Evolutionary conservation across 2,888 invertebrate species (phyloP).

Genomic region (Sepioteuthis lessoniana): DNA sequence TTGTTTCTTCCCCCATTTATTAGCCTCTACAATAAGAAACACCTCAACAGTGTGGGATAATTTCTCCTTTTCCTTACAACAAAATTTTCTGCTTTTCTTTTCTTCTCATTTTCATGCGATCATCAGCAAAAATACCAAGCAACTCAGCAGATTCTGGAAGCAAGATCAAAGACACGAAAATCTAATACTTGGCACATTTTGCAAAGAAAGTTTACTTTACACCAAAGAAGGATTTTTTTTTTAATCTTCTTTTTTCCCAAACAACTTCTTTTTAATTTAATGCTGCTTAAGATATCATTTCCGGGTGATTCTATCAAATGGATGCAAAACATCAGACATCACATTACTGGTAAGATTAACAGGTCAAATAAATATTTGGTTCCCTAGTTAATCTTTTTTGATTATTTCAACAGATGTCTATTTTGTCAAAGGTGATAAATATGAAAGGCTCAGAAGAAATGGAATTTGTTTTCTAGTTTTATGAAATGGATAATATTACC

Average conservation of each 20-base stretch:
- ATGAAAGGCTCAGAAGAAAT: no score
- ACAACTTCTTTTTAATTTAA: background rate
- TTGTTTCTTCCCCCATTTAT: background rate
- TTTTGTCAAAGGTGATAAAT: background rate
- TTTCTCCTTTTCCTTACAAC: background rate
- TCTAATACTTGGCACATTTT: conserved; percentile 33
- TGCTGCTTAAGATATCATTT: background rate
- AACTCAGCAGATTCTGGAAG: background rate
- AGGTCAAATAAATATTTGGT: background rate
- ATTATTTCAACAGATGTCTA: background rate
- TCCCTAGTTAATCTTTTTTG: background rate
- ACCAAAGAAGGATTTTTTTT: background rate
- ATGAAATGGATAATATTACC: no score
- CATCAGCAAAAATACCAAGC: background rate
- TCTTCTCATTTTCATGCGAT: background rate
- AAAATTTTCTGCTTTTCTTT: background rate
- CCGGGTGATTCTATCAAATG: background rate
- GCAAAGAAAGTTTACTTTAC: background rate
- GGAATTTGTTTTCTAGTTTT: no score
- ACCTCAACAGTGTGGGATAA: background rate
- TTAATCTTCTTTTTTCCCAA: background rate
- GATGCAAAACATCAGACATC: background rate
- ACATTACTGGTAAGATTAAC: background rate
- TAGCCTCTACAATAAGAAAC: background rate
- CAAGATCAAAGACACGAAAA: background rate